Conservation (phyloP, 1,140 invertebrate genomes). For the Thereuonema tuberculata region DNA sequence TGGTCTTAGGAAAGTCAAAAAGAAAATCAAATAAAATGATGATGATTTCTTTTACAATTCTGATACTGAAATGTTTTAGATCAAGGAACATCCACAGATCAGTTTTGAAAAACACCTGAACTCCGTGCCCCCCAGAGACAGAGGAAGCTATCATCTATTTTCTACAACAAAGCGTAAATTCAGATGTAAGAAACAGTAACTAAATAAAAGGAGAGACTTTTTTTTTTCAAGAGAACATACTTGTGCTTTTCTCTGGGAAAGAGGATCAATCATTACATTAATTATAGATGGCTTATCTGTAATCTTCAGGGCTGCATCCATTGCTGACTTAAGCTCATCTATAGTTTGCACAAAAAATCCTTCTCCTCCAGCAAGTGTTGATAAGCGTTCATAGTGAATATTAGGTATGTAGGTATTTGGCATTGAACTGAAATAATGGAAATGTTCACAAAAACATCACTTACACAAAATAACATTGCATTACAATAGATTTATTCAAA, state of each 20-base stretch:
- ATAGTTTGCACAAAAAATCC: conserved; percentile 67
- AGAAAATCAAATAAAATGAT: too few relatives aligned
- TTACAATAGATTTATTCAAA: too few relatives aligned
- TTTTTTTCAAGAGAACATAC: too few relatives aligned
- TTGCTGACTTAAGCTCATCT: conserved; percentile 52
- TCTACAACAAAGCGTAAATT: too few relatives aligned
- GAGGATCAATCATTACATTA: conserved; percentile 77
- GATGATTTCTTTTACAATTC: too few relatives aligned
- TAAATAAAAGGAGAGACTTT: background rate
- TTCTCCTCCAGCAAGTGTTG: conserved; percentile 62
- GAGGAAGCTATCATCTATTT: too few relatives aligned
- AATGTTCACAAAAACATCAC: conserved; percentile 5
- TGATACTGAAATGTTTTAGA: too few relatives aligned
- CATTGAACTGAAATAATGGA: conserved; percentile 55
- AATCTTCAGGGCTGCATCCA: conserved; percentile 46
- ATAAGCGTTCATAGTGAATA: conserved; percentile 77
- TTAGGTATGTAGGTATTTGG: conserved; percentile 59
- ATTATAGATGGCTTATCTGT: conserved; percentile 67
- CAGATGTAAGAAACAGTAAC: too few relatives aligned
- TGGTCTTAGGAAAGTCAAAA: too few relatives aligned
- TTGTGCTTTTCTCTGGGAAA: conserved; percentile 77
- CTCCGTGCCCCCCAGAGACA: too few relatives aligned
- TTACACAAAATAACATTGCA: background rate
- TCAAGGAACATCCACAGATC: too few relatives aligned
- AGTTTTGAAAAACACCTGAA: too few relatives aligned